Conservation (phyloP, 2,797 vertebrate genomes). For the Falco berigora region DNA sequence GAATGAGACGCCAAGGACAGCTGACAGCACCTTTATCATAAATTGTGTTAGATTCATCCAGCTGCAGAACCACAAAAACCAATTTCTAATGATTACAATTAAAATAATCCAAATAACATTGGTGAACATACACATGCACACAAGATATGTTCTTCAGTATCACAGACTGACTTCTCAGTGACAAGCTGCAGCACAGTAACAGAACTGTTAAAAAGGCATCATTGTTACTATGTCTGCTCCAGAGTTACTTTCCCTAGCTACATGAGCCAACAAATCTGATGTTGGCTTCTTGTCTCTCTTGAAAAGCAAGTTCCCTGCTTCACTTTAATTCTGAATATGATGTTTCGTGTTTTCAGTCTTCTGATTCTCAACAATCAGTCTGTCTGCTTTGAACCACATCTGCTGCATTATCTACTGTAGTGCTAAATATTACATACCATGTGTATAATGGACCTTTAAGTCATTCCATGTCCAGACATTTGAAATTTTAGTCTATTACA, state of each 20-base stretch:
- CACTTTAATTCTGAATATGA: not conserved
- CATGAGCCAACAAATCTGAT: not conserved
- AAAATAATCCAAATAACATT: not conserved
- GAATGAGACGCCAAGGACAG: not conserved
- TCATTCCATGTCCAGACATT: not conserved
- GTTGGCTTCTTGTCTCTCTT: not conserved
- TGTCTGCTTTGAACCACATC: not conserved
- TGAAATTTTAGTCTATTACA: not conserved
- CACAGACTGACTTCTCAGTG: not conserved
- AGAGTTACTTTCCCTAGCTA: not conserved
- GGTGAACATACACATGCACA: not conserved
- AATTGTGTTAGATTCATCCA: not conserved
- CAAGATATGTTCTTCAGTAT: not conserved
- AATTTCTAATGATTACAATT: not conserved
- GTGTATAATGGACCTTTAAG: not conserved
- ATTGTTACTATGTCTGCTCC: not conserved
- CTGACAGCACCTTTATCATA: not conserved
- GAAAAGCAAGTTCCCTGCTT: not conserved
- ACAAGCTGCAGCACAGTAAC: not conserved
- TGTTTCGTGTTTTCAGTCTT: not conserved
- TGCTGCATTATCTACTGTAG: not conserved
- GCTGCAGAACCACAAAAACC: not conserved
- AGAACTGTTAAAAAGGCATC: not conserved
- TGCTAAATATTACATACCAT: no score
- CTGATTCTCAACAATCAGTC: not conserved